These are phyloP conservation scores for Siderastrea siderea DNA, from an alignment of 92 coral and sea anemone species.

Conservation along the genomic window DNA sequence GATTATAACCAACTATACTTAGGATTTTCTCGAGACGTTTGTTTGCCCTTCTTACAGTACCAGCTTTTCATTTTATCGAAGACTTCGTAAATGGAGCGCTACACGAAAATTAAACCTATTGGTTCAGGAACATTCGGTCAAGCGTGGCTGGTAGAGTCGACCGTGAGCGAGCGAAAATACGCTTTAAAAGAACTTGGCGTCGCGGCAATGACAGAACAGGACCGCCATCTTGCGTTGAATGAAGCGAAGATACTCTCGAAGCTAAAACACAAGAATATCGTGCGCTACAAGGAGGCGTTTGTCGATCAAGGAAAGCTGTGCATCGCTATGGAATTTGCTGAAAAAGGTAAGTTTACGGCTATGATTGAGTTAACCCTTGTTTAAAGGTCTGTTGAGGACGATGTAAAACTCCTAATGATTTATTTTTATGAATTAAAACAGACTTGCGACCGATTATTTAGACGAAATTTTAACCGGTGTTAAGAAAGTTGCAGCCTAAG, in stretches of 20 bases:
- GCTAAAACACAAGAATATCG: constrained; percentile 91
- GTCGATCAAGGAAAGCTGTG: constrained; percentile 77
- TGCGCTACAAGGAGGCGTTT: constrained; percentile 94
- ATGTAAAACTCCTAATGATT: too few species aligned
- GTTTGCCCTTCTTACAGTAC: background rate
- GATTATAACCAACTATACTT: too few species aligned
- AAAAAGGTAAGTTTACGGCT: constrained; percentile 72
- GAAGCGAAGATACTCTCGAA: constrained; percentile 93
- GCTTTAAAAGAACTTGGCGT: constrained; percentile 90
- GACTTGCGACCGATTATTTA: too few species aligned
- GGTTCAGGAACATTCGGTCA: constrained; percentile 96
- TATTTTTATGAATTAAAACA: too few species aligned
- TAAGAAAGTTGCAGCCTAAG: too few species aligned
- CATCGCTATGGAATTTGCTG: constrained; percentile 97
- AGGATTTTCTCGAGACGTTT: too few species aligned
- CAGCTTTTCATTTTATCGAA: background rate
- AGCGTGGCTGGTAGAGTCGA: constrained; percentile 93
- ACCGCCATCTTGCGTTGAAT: constrained; percentile 93
- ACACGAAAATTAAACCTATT: constrained; percentile 79
- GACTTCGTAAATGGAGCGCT: constrained; percentile 78
- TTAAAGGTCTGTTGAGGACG: too few species aligned
- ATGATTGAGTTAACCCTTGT: too few species aligned
- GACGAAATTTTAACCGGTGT: too few species aligned
- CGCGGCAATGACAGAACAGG: constrained; percentile 71
- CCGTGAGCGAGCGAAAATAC: constrained; percentile 75